These are phyloP conservation scores for Pachyrhynchus sulphureomaculatus DNA, from an alignment of 1,140 invertebrate species.

Conservation along the genomic window DNA sequence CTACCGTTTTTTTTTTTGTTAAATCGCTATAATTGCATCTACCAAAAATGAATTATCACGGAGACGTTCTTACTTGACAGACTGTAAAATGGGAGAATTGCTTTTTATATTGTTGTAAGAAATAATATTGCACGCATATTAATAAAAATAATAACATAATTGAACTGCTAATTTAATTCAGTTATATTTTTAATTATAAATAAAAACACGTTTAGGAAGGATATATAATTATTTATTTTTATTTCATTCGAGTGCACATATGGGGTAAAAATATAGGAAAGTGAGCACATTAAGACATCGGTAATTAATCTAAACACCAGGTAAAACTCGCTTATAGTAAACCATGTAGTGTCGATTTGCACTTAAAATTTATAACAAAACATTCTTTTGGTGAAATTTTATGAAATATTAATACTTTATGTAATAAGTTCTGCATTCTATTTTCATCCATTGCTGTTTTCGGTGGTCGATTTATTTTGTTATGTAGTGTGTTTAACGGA, in stretches of 20 bases:
- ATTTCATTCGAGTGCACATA: constrained; percentile 40
- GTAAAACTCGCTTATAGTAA: neutral
- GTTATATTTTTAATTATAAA: constrained; percentile 1
- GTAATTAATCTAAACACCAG: constrained; percentile 9
- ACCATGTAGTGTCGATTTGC: neutral
- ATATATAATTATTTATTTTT: constrained; percentile 1
- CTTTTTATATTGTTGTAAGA: too few species aligned
- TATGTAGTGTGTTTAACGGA: neutral
- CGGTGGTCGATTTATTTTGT: neutral
- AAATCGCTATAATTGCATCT: too few species aligned
- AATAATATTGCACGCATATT: too few species aligned
- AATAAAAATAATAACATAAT: too few species aligned
- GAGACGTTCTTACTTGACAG: too few species aligned
- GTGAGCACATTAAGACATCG: constrained; percentile 20
- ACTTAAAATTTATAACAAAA: constrained; percentile 28
- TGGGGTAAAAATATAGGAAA: constrained; percentile 39
- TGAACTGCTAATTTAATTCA: too few species aligned
- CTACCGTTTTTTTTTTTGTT: too few species aligned
- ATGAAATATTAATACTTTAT: constrained; percentile 22
- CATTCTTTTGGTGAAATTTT: constrained; percentile 41
- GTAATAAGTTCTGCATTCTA: constrained; percentile 5
- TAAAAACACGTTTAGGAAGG: constrained; percentile 2
- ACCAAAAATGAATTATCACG: too few species aligned
- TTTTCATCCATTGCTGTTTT: too few species aligned
- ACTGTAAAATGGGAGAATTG: too few species aligned